Evolutionary conservation across 2,888 invertebrate species (phyloP), one percentile per base, ranked within the genome.

Genomic region (Caenorhabditis sp.): DNA sequence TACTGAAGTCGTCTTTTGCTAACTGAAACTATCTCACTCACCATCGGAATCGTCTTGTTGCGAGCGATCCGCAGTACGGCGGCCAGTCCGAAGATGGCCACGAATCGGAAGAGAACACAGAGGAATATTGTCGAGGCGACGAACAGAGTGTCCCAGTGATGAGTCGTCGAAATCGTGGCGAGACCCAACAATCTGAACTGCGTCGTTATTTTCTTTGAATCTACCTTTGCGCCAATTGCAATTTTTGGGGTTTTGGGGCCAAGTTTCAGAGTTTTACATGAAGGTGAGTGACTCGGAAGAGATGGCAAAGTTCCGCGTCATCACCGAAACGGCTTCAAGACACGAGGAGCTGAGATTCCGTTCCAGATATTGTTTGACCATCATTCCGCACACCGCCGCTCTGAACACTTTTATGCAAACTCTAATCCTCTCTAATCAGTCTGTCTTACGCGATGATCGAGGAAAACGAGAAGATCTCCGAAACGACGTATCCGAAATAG

Each of bases 381-480:
- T 11, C 41, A 58, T 65, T 50, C 58, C 55, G 39, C 48, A 56
- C 3, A 63, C 63, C 9, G 58, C 55, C n/a, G 45, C 35, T 35
- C 65, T 65, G 52, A 22, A 58, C n/a, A n/a, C n/a, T n/a, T n/a
- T n/a, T n/a, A n/a, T n/a, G n/a, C n/a, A n/a, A n/a, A n/a, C n/a
- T n/a, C n/a, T n/a, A n/a, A n/a, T n/a, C n/a, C n/a, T n/a, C n/a
- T n/a, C n/a, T n/a, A n/a, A n/a, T n/a, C n/a, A n/a, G n/a, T n/a
- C n/a, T n/a, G n/a, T n/a, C 96, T 95, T 92, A 98, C 97, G 97
- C 95, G 84, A 98, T 92, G 87, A 98, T 98, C 62, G 97, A 96
- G 81, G 96, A 97, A 93, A 96, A 94, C 89, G 97, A 96, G 91
- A 97, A 96, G 91, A 97, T 95, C 91, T 98, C 98, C 50, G 98